A percentile compares a stretch with the other conserved stretches of the same genome.
These are phyloP conservation scores for Sceloporus undulatus DNA, from an alignment of 2,113 vertebrate genomes.

Conservation along the genomic window DNA sequence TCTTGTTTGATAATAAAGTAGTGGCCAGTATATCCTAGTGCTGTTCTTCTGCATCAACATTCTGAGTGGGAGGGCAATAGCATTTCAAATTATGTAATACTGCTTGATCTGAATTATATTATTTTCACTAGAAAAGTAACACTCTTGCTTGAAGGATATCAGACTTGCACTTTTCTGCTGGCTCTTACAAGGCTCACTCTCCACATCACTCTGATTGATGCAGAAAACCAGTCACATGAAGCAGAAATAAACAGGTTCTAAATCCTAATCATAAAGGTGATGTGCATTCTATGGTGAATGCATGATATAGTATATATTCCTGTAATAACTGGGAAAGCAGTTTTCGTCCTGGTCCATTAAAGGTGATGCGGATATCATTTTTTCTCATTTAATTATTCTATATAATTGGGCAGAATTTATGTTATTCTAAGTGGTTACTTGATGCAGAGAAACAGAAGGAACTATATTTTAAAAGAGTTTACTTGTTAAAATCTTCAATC, in stretches of 20 bases:
- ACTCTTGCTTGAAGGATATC: background rate
- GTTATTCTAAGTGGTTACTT: constrained; percentile 1
- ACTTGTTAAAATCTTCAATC: constrained; percentile 24
- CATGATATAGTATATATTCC: background rate
- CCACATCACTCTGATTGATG: background rate
- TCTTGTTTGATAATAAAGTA: no score
- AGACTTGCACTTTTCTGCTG: background rate
- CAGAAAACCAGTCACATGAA: background rate
- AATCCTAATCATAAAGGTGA: background rate
- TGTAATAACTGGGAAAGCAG: background rate
- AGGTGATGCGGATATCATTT: background rate
- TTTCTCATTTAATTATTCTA: constrained; percentile 7
- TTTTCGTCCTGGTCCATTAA: background rate
- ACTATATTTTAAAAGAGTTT: background rate
- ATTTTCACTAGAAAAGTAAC: background rate
- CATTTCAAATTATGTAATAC: background rate
- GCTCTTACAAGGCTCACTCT: background rate
- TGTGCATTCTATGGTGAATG: background rate
- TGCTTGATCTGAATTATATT: background rate
- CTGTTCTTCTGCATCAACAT: background rate
- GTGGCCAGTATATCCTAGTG: no score
- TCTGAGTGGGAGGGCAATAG: background rate
- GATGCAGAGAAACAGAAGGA: rapidly evolving
- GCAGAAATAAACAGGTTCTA: background rate
- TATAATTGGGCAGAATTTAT: constrained; percentile 6